A percentile compares a stretch with the other conserved stretches of the same genome.
phyloP scores from a whole-genome alignment of 1,140 invertebrate species.

The Aphis craccivora region DNA sequence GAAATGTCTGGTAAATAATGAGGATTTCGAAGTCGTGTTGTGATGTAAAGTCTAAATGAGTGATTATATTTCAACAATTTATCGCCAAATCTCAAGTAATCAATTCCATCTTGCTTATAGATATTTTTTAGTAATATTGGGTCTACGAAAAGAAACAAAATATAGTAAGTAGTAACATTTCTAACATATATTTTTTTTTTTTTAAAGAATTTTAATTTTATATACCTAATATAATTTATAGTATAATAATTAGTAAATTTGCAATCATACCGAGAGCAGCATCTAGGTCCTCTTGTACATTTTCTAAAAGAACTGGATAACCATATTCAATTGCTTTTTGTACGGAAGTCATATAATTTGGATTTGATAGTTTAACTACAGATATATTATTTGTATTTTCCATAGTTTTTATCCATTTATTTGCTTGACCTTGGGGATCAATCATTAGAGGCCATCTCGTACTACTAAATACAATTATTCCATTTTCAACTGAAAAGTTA shows the following conservation, averaged over 20 bases:
- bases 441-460: slow-evolving; percentile 92
- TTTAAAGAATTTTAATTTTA: not conserved
- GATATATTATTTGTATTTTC: slow-evolving; percentile 83
- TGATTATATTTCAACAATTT: slow-evolving; percentile 81
- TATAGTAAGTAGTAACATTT: not conserved
- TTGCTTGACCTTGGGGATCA: slow-evolving; percentile 95
- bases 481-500: slow-evolving; percentile 92
- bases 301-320: slow-evolving; percentile 84
- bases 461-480: slow-evolving; percentile 86
- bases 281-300: slow-evolving; percentile 85
- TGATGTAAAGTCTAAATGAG: slow-evolving; percentile 91
- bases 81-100: slow-evolving; percentile 87
- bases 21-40: slow-evolving; percentile 88
- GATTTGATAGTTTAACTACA: slow-evolving; percentile 85
- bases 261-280: slow-evolving; percentile 71
- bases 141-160: slow-evolving; percentile 65
- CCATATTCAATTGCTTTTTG: slow-evolving; percentile 84
- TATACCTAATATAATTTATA: not conserved
- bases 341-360: slow-evolving; percentile 80
- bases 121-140: slow-evolving; percentile 83
- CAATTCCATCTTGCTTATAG: slow-evolving; percentile 79
- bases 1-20: slow-evolving; percentile 89
- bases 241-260: not conserved
- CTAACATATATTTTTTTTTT: no score
- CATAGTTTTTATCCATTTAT: slow-evolving; percentile 95